These are phyloP conservation scores for Himalopsyche phryganea DNA, from an alignment of 1,140 invertebrate genomes.

Conservation along the genomic window DNA sequence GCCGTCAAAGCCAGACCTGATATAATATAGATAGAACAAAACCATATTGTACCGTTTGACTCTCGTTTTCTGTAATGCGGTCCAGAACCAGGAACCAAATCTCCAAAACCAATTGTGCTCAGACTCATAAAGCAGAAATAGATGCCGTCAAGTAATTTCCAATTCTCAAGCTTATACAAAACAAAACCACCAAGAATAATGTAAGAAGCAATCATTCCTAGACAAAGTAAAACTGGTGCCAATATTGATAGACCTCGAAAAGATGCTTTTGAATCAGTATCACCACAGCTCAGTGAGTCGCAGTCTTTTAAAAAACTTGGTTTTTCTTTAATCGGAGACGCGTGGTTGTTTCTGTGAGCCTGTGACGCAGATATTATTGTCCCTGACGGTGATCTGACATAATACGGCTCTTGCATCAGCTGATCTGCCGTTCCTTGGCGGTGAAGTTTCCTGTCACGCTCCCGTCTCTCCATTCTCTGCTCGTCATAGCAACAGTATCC, in stretches of 20 bases:
- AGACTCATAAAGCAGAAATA: slow-evolving; percentile 94
- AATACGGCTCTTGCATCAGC: slow-evolving; percentile 73
- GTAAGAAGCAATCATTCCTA: slow-evolving; percentile 77
- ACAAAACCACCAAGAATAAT: slow-evolving; percentile 84
- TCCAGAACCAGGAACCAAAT: slow-evolving; percentile 79
- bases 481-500: slow-evolving; percentile 84
- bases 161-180: slow-evolving; percentile 80
- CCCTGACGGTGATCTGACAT: slow-evolving; percentile 67
- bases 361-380: slow-evolving; percentile 53
- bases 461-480: slow-evolving; percentile 73
- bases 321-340: slow-evolving; percentile 57
- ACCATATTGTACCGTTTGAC: slow-evolving; percentile 72
- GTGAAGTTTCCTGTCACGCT: slow-evolving; percentile 70
- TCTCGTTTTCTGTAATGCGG: slow-evolving; percentile 49
- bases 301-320: slow-evolving; percentile 52
- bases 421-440: slow-evolving; percentile 69
- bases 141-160: slow-evolving; percentile 85
- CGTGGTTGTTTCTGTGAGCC: slow-evolving; percentile 53
- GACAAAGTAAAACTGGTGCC: slow-evolving; percentile 71
- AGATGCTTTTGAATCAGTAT: slow-evolving; percentile 69
- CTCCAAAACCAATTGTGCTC: slow-evolving; percentile 89
- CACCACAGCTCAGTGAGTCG: slow-evolving; percentile 67
- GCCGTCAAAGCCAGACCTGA: slow-evolving; percentile 94
- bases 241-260: slow-evolving; percentile 71
- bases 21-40: slow-evolving; percentile 93